Percentiles rank a stretch among this genome's conserved stretches.
Conservation (phyloP, 2,797 vertebrate species). For the Margarornis squamiger region DNA sequence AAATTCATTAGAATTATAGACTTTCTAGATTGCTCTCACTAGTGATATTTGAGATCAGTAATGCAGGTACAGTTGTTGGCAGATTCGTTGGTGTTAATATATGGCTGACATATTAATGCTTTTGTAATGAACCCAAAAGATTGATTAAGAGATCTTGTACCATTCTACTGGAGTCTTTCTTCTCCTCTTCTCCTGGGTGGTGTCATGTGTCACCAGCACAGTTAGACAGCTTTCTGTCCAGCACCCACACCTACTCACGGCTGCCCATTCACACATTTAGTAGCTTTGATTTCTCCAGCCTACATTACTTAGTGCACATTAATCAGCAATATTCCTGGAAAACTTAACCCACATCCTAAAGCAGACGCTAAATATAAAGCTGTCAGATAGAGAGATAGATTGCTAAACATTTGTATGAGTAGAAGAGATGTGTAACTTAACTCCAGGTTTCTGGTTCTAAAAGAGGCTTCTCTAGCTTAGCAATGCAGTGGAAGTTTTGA, state of each 20-base stretch:
- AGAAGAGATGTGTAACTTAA: background rate
- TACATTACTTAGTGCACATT: background rate
- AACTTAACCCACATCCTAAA: background rate
- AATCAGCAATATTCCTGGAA: background rate
- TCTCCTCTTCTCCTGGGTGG: background rate
- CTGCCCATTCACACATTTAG: background rate
- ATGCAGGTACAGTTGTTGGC: background rate
- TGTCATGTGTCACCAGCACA: background rate
- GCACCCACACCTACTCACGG: background rate
- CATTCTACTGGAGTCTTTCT: background rate
- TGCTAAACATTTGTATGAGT: background rate
- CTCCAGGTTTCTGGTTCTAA: background rate
- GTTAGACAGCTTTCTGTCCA: background rate
- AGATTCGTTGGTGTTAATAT: background rate
- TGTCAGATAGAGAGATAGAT: background rate
- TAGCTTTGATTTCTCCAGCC: background rate
- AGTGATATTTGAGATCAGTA: background rate
- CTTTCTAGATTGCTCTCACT: background rate
- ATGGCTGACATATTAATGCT: background rate
- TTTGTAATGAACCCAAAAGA: background rate
- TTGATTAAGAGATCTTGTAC: background rate
- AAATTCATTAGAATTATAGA: background rate
- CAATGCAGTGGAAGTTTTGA: background rate
- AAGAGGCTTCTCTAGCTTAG: background rate
- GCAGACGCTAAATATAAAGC: background rate